Base-by-base conservation (phyloP, 2,888 invertebrate genomes). In the Drosophila greeni region DNA sequence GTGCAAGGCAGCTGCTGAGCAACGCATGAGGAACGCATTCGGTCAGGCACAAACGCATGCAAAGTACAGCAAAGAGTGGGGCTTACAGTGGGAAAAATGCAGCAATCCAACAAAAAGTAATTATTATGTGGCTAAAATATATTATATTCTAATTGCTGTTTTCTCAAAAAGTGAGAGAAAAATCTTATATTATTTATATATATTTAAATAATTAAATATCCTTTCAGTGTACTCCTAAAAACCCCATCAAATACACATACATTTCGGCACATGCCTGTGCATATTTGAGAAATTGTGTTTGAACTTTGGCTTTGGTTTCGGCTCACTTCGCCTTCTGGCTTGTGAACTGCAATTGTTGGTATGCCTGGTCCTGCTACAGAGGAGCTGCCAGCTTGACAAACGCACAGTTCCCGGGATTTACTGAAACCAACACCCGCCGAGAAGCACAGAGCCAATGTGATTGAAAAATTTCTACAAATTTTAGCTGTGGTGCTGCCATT, bases 241-340 rank as follows among this genome's bases (percentile, higher is more conserved):
- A n/a, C 26, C 29, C 18, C 7, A 8, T 58, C 39, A 45, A 55
- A 47, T 43, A 36, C 39, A 54, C 48, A 23, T 20, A 47, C 33
- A 42, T 39, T 47, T 60, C 34, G 67, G 82, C 67, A 75, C 70
- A 66, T 72, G 68, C 66, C 66, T 70, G 47, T 70, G 83, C 77
- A 82, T 80, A 74, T 82, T 84, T 80, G 81, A 80, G 81, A 76
- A 82, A 80, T 80, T 84, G 83, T 82, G 85, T 80, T 80, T 80
- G 83, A 84, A 83, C 79, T 84, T 83, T 82, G 81, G 67, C 85
- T 80, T 80, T 83, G 78, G 83, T 72, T 84, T 52, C 58, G 72
- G 74, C 77, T 72, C 69, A 56, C 60, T 76, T 68, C 40, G 53
- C 29, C 66, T 67, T 2, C 40, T 55, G 66, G 72, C 72, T 65